Evolutionary conservation across 2,888 invertebrate genomes (phyloP), one percentile per base, ranked within the genome.

Genomic region (Drepanosiphum platanoidis): DNA sequence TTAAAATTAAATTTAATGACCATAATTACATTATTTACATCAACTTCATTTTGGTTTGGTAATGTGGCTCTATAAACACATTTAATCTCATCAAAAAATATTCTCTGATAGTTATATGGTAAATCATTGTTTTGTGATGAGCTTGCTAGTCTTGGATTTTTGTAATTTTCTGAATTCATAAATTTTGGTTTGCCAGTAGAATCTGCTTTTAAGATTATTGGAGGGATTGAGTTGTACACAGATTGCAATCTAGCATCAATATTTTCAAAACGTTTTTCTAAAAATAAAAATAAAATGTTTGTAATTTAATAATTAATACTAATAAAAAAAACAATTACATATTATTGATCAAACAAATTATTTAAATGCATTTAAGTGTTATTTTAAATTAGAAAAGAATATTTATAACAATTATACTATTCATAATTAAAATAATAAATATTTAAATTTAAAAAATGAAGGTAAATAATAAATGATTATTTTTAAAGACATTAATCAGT

Each of bases 111-210:
- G 2, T 15, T 36, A 58, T 42, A 77, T 39, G 84, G 68, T 77
- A 68, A 3, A 64, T 34, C n/a, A 58, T 30, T 36, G 30, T 58
- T 36, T 9, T 75, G 52, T 52, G 77, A 52, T 77, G 70, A 58
- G 58, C 58, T 58, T 68, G 84, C 77, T 68, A n/a, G 22, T 5
- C 84, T 84, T 68, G 75, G 39, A n/a, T 58, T 84, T 77, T 52
- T 77, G 15, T 13, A 30, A 15, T 68, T n/a, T 36, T 77, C 36
- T 52, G 36, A 68, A 30, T 30, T 52, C 9, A 58, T 30, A 39
- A 32, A 22, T 30, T 68, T 58, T 32, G 77, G 39, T 30, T 68
- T 68, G 8, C 52, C 52, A 39, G 4, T 36, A 15, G 36, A 66
- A 30, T 84, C 30, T n/a, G 77, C 8, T 39, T 66, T 84, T 22